Evolutionary conservation across 2,113 vertebrate genomes (phyloP), one percentile per base, ranked within the genome.

Genomic region (Sporophila hypoxantha): DNA sequence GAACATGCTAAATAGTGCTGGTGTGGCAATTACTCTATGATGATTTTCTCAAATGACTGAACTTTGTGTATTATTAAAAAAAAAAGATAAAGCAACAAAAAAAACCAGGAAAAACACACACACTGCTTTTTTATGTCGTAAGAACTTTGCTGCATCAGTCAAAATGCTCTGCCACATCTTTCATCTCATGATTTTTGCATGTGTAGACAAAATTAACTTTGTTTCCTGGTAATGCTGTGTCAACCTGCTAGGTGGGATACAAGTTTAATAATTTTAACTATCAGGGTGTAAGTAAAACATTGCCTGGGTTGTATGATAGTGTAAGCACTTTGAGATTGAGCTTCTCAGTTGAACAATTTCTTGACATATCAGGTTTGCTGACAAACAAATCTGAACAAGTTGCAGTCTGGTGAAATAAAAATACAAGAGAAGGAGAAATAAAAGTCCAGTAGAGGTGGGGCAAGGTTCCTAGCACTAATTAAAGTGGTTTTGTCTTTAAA

Each of bases 271-370:
- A 60, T 6, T 46, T 52, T 37, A 52, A 25, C 5, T 15, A 15
- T 60, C 11, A 2, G 13, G 3, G 5, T 71, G 4, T 26, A n/a
- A 46, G 6, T 68, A 65, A 67, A 80, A 36, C n/a, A 9, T 6
- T 50, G 8, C 1, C 1, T 17, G 10, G 19, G 19, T 25, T 21
- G 10, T 7, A 2, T 14, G 44, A 8, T 10, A 16, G 0, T 6
- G 2, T 19, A 57, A 62, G 17, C 16, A 19, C 7, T 36, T 53
- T 18, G 12, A 52, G 36, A 39, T 0, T n/a, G 53, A 84, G 20
- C 41, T 75, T 49, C 59, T 78, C 22, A 21, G 26, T 1, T 73
- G 22, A 82, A 25, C 6, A 47, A 22, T 15, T 19, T 71, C 76
- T 60, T 78, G 53, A 37, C 12, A 0, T 27, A 21, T 1, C 10